phyloP scores from a whole-genome alignment of 2,888 invertebrate species.

The Andrena marginata region DNA sequence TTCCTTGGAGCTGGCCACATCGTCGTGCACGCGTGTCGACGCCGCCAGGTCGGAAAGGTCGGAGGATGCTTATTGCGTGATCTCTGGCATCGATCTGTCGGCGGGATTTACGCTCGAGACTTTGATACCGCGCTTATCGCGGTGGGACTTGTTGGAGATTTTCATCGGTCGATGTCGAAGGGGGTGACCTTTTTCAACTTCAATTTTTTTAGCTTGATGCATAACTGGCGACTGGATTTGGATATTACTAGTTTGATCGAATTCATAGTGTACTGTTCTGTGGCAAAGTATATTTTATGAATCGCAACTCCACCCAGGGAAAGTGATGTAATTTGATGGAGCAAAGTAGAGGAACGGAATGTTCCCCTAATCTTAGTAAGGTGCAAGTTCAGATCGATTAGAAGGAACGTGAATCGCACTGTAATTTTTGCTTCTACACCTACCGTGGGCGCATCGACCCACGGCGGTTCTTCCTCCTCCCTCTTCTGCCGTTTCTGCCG shows the following conservation, averaged over 20 bases:
- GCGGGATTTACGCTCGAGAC: neutral
- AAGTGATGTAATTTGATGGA: neutral
- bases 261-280: too few relatives aligned
- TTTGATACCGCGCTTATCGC: neutral
- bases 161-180: neutral
- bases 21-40: constrained; percentile 48
- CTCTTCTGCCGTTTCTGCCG: constrained; percentile 37
- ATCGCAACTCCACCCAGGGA: too few relatives aligned
- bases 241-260: too few relatives aligned
- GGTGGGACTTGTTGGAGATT: neutral
- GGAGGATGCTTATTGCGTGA: constrained; percentile 33
- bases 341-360: constrained; percentile 22
- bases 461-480: constrained; percentile 56
- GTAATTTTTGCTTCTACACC: constrained; percentile 74
- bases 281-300: too few relatives aligned
- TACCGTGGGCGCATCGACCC: constrained; percentile 74
- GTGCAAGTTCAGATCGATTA: constrained; percentile 82
- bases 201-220: too few relatives aligned
- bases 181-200: too few relatives aligned
- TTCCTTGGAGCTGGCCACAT: constrained; percentile 45
- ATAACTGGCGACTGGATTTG: too few relatives aligned
- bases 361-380: constrained; percentile 59
- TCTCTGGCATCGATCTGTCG: constrained; percentile 51
- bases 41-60: constrained; percentile 33
- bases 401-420: constrained; percentile 64